Conservation (phyloP, 1,140 invertebrate genomes). For the Drosophila sucinea region DNA sequence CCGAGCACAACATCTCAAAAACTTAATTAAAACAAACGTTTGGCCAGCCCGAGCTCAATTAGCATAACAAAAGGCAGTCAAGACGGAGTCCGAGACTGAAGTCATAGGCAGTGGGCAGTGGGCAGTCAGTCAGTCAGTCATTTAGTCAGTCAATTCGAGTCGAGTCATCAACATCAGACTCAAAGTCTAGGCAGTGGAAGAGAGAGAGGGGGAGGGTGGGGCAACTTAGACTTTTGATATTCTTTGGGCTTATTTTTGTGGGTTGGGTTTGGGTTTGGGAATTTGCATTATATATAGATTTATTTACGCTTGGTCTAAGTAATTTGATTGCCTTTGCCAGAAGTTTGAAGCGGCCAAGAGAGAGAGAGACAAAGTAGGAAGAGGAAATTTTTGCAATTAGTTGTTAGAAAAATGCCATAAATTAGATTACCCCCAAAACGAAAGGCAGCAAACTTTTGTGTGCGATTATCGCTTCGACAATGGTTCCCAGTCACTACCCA, state of each 20-base stretch:
- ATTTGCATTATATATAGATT: conserved; percentile 68
- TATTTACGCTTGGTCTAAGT: conserved; percentile 66
- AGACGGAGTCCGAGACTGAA: conserved; percentile 52
- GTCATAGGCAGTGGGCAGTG: conserved; percentile 31
- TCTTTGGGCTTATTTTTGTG: conserved; percentile 51
- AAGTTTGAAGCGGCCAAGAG: not conserved
- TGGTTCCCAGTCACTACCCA: not conserved
- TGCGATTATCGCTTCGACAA: conserved; percentile 54
- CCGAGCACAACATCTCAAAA: conserved; percentile 56
- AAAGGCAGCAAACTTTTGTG: conserved; percentile 54
- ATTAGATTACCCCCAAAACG: conserved; percentile 69
- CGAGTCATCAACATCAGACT: conserved; percentile 41
- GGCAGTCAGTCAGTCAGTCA: conserved; percentile 33
- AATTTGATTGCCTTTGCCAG: conserved; percentile 58
- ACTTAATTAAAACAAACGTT: conserved; percentile 80
- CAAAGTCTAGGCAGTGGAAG: conserved; percentile 8
- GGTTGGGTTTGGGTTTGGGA: conserved; percentile 21
- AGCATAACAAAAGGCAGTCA: conserved; percentile 69
- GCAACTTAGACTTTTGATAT: conserved; percentile 50
- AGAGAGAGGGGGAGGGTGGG: conserved; percentile 41
- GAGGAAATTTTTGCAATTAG: conserved; percentile 72
- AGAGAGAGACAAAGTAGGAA: not conserved
- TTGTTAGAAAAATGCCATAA: conserved; percentile 76
- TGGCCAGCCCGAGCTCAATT: conserved; percentile 57
- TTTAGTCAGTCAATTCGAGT: conserved; percentile 18